phyloP scores from a whole-genome alignment of 1,140 invertebrate species.

The Neodiprion pinetum region DNA sequence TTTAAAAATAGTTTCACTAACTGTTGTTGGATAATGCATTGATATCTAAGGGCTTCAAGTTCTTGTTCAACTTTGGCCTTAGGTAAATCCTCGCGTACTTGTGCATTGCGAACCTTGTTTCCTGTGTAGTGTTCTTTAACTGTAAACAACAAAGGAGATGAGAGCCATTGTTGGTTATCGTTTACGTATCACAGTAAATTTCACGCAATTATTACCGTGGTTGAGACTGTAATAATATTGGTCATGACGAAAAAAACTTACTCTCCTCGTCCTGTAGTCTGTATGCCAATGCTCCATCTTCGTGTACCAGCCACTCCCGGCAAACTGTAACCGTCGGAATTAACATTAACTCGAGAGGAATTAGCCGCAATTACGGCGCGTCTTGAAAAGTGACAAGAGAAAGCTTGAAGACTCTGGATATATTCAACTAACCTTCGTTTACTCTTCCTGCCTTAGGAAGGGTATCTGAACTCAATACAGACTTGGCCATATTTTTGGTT shows the following conservation, averaged over 20 bases:
- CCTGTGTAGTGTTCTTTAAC: slow-evolving; percentile 83
- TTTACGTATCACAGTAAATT: not conserved
- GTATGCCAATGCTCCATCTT: slow-evolving; percentile 90
- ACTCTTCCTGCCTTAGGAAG: slow-evolving; percentile 58
- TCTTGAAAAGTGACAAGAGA: slow-evolving; percentile 18
- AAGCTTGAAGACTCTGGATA: slow-evolving; percentile 11
- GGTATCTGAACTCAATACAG: slow-evolving; percentile 54
- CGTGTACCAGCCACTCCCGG: slow-evolving; percentile 89
- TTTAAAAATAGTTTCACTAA: slow-evolving; percentile 48
- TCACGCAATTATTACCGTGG: not conserved
- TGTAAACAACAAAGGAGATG: slow-evolving; percentile 52
- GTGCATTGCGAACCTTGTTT: slow-evolving; percentile 86
- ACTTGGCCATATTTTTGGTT: slow-evolving; percentile 50
- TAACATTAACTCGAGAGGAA: not conserved
- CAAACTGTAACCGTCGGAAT: slow-evolving; percentile 71
- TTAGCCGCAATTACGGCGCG: slow-evolving; percentile 15
- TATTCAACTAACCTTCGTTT: slow-evolving; percentile 54
- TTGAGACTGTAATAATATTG: not conserved
- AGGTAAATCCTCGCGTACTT: slow-evolving; percentile 88
- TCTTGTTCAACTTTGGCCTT: slow-evolving; percentile 83
- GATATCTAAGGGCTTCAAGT: slow-evolving; percentile 71
- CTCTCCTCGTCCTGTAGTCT: slow-evolving; percentile 91
- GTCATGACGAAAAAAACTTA: slow-evolving; percentile 57
- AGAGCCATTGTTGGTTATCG: slow-evolving; percentile 12
- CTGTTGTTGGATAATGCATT: slow-evolving; percentile 70